Base-by-base conservation (phyloP, 2,113 vertebrate genomes). In the Hylia prasina region DNA sequence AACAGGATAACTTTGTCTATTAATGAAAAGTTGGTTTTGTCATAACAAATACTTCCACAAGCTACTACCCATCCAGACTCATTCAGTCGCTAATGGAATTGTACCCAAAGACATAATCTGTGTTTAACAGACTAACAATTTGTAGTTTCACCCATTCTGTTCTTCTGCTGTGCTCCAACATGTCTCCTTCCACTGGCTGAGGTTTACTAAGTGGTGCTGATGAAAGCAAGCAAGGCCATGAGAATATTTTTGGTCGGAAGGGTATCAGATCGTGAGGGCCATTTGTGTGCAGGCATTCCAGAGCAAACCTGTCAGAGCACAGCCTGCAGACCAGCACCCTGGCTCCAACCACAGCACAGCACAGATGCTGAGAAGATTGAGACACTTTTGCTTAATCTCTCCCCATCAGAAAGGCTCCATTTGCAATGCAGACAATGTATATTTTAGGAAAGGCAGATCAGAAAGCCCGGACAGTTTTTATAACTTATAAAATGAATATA, bases 11-110 rank as follows among this genome's bases (percentile, higher is more conserved):
- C 90, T 97, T 92, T 76, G 93, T 90, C 96, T 96, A 97, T 94
- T 97, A 97, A 97, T 90, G 94, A 97, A 97, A 96, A 95, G 90
- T 96, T 94, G 94, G 95, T 83, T 96, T 96, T 94, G 93, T 95
- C 90, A 89, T 96, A 97, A 96, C 92, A 96, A 95, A 96, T 96
- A 92, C 93, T 95, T 97, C 93, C 96, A 96, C 94, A 95, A 96
- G 96, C 94, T 96, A 92, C 95, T 96, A 96, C 94, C 90, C 95
- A 97, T 96, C 96, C 92, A 96, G 96, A 88, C 92, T 96, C 82
- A 94, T 90, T 94, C 92, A 95, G 94, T 95, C 72, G 2, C 93
- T 96, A 95, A 97, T 95, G 93, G 90, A 96, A 95, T 95, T 96
- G 92, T 93, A 94, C 96, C 94, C 92, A 96, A 96, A 93, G 82